phyloP scores from a whole-genome alignment of 2,797 vertebrate genomes.

The Enteromius treurensis region DNA sequence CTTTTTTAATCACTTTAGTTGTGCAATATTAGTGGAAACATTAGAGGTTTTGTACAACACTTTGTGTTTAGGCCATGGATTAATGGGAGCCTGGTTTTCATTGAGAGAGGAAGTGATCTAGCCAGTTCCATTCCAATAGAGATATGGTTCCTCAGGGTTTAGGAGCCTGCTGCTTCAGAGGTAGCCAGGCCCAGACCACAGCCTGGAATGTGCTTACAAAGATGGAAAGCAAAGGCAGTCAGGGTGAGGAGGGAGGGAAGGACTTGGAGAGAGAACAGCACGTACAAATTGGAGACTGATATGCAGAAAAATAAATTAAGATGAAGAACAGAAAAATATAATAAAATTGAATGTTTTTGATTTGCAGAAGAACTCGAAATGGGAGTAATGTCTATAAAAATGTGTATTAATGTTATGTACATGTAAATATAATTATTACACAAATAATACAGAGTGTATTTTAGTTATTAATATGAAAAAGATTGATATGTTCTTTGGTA shows the following conservation, averaged over 20 bases:
- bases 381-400: neutral
- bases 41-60: neutral
- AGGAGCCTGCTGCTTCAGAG: conserved; percentile 70
- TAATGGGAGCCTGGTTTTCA: conserved; percentile 17
- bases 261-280: neutral
- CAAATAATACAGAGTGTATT: neutral
- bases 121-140: conserved; percentile 12
- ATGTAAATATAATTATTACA: neutral
- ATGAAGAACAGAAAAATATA: conserved; percentile 5
- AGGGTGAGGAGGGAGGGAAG: conserved; percentile 61
- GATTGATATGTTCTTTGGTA: neutral
- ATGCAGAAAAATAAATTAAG: neutral
- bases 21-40: neutral
- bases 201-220: conserved; percentile 78
- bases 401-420: neutral
- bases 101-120: conserved; percentile 9
- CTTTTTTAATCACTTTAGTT: neutral
- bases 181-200: conserved; percentile 67
- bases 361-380: neutral
- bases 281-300: neutral
- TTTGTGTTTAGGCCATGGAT: conserved; percentile 1
- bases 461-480: neutral
- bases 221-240: conserved; percentile 68
- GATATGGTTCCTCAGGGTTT: conserved; percentile 56
- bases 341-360: neutral